phyloP scores from a whole-genome alignment of 92 coral and sea anemone species.

The Blastomussa wellsi region DNA sequence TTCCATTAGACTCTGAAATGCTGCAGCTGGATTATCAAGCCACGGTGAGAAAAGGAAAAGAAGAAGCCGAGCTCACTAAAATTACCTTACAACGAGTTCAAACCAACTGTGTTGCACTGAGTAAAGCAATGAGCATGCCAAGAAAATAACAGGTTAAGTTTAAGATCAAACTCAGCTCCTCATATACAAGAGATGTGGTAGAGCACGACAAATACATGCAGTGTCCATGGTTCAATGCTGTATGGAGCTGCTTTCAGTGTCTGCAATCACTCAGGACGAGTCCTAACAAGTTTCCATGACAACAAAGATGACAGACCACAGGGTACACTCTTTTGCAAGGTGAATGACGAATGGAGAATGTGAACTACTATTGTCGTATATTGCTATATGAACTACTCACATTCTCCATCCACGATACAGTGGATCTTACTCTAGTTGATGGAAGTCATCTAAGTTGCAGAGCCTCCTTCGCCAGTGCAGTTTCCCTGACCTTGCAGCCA shows the following conservation, averaged over 20 bases:
- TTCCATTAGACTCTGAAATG: conserved; percentile 88
- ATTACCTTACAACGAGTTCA: conserved; percentile 78
- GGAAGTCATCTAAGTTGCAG: too few species aligned
- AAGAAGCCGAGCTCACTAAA: conserved; percentile 80
- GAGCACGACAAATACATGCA: not conserved
- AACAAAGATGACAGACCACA: not conserved
- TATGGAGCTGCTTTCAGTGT: not conserved
- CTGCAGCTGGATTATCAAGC: conserved; percentile 84
- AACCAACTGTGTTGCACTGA: conserved; percentile 82
- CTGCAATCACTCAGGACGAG: not conserved
- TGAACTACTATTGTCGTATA: too few species aligned
- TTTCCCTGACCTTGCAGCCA: too few species aligned
- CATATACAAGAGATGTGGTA: not conserved
- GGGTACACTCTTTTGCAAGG: too few species aligned
- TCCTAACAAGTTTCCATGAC: not conserved
- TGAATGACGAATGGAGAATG: too few species aligned
- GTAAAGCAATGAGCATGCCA: conserved; percentile 67
- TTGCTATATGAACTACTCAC: too few species aligned
- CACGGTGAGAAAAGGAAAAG: conserved; percentile 83
- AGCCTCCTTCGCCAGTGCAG: too few species aligned
- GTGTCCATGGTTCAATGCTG: not conserved
- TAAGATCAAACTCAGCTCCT: not conserved
- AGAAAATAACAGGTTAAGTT: not conserved
- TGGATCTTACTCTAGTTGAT: too few species aligned
- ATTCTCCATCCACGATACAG: too few species aligned